phyloP scores from a whole-genome alignment of 2,888 invertebrate genomes.

The Mellilla xanthometata region DNA sequence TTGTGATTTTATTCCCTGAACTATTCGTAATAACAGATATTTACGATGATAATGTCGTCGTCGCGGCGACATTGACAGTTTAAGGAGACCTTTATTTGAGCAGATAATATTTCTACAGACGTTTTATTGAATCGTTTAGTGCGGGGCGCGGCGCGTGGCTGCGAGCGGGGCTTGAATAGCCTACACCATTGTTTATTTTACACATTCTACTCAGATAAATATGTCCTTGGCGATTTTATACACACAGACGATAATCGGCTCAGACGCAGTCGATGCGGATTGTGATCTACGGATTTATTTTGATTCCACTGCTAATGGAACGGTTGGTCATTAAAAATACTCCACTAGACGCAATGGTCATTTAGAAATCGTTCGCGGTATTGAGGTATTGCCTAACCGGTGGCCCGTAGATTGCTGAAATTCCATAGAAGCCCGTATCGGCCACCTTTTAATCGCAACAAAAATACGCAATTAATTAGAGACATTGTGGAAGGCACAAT shows the following conservation, averaged over 20 bases:
- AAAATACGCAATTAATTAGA: slow-evolving; percentile 18
- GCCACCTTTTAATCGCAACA: slow-evolving; percentile 15
- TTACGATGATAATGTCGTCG: slow-evolving; percentile 20
- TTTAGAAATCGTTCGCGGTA: slow-evolving; percentile 29
- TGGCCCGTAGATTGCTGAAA: slow-evolving; percentile 19
- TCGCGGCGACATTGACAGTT: slow-evolving; percentile 16
- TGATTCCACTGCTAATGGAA: slow-evolving; percentile 48
- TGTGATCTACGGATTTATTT: slow-evolving; percentile 52
- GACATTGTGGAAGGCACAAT: slow-evolving; percentile 22
- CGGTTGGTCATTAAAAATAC: slow-evolving; percentile 33
- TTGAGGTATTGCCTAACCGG: slow-evolving; percentile 24
- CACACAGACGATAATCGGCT: slow-evolving; percentile 51
- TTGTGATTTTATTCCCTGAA: slow-evolving; percentile 38
- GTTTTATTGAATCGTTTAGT: slow-evolving; percentile 38
- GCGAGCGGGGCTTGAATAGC: slow-evolving; percentile 55
- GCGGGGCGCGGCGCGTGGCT: slow-evolving; percentile 56
- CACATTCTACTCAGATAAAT: slow-evolving; percentile 77
- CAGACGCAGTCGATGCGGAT: slow-evolving; percentile 37
- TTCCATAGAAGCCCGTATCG: slow-evolving; percentile 23
- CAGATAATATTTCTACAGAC: slow-evolving; percentile 16
- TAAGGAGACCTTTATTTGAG: slow-evolving; percentile 12
- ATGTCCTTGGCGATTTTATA: slow-evolving; percentile 77
- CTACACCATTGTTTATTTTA: slow-evolving; percentile 73
- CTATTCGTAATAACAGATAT: slow-evolving; percentile 31
- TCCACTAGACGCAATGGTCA: slow-evolving; percentile 27